Evolutionary conservation across 2,888 invertebrate species (phyloP).

Genomic region (Automeris io): DNA sequence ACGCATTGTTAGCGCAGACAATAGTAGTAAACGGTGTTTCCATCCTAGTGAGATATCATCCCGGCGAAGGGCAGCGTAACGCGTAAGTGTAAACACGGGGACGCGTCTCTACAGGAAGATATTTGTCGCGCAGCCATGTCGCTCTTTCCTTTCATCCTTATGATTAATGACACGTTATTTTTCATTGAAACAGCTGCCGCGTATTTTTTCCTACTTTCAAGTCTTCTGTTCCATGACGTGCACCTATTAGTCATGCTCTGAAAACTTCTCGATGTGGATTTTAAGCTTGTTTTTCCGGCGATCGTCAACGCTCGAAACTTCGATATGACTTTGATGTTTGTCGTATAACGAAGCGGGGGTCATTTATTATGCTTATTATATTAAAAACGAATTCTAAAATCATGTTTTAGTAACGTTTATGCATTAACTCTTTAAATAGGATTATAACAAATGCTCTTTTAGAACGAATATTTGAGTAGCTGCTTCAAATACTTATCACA

Average conservation of each 20-base stretch:
- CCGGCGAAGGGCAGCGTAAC: conserved; percentile 25
- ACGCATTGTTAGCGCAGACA: conserved; percentile 36
- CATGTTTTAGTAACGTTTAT: too few species aligned
- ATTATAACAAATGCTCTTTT: too few species aligned
- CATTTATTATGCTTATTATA: too few species aligned
- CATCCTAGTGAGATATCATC: conserved; percentile 35
- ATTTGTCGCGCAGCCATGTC: conserved; percentile 63
- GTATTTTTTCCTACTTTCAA: conserved; percentile 64
- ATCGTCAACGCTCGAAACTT: conserved; percentile 33
- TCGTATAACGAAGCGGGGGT: background rate
- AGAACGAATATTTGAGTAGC: too few species aligned
- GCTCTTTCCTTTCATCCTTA: conserved; percentile 63
- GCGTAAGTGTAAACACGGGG: conserved; percentile 43
- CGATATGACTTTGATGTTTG: conserved; percentile 27
- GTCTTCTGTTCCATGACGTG: conserved; percentile 61
- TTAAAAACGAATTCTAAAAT: too few species aligned
- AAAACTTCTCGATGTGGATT: conserved; percentile 54
- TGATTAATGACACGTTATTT: conserved; percentile 72
- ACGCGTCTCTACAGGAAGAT: conserved; percentile 47
- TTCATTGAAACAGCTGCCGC: conserved; percentile 69
- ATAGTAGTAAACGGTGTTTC: conserved; percentile 37
- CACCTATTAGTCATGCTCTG: conserved; percentile 65
- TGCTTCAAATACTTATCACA: too few species aligned
- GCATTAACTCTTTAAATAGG: too few species aligned
- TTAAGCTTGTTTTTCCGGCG: conserved; percentile 40